Evolutionary conservation across 1,140 invertebrate species (phyloP).

Genomic region (Paralvinella palmiformis): DNA sequence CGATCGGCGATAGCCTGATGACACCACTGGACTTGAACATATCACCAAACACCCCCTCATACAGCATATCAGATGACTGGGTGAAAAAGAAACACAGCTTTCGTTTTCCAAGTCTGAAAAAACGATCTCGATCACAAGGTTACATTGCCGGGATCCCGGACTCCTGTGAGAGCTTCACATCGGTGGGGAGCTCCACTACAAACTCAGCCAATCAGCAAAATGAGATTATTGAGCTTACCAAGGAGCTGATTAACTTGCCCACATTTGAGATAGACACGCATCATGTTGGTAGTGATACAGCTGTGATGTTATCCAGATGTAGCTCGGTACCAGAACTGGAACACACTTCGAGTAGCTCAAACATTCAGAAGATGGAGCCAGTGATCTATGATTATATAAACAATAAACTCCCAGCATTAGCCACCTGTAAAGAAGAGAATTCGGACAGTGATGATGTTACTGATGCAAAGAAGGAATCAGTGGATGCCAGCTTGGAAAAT

Average conservation of each 20-base stretch:
- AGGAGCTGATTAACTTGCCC: slow-evolving; percentile 48
- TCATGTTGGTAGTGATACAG: slow-evolving; percentile 27
- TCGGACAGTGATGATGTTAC: too few species aligned
- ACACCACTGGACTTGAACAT: slow-evolving; percentile 41
- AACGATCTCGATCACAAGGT: slow-evolving; percentile 18
- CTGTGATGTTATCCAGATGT: slow-evolving; percentile 41
- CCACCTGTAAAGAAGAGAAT: too few species aligned
- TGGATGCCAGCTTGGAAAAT: too few species aligned
- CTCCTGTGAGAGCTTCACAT: not conserved
- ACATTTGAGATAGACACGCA: slow-evolving; percentile 48
- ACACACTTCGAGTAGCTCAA: too few species aligned
- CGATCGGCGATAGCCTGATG: slow-evolving; percentile 42
- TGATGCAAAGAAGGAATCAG: too few species aligned
- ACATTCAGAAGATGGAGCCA: too few species aligned
- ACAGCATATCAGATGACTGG: not conserved
- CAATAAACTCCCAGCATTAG: too few species aligned
- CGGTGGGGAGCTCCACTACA: not conserved
- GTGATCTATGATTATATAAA: too few species aligned
- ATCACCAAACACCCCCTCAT: slow-evolving; percentile 14
- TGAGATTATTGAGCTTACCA: slow-evolving; percentile 33
- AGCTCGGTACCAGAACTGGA: slow-evolving; percentile 48
- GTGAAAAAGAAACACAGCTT: slow-evolving; percentile 2
- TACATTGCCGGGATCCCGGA: slow-evolving; percentile 7
- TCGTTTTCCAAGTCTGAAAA: slow-evolving; percentile 16
- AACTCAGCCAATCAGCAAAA: not conserved